These are phyloP conservation scores for Onychomys arenicola DNA, from an alignment of 2,797 vertebrate genomes.

Conservation along the genomic window DNA sequence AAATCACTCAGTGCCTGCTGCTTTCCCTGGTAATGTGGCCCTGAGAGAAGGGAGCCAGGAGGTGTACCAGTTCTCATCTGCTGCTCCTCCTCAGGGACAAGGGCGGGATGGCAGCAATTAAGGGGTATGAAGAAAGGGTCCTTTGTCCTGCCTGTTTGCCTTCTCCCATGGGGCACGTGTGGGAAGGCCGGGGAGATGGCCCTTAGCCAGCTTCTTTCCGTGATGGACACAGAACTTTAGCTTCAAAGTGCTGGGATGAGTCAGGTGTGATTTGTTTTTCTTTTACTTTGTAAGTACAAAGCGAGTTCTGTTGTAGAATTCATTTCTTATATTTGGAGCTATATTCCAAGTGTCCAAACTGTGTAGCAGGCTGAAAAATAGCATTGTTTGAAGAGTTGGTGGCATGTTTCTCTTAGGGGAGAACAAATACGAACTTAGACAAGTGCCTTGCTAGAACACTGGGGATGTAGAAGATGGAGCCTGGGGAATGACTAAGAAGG, in stretches of 20 bases:
- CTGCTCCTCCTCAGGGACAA: background rate
- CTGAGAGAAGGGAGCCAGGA: background rate
- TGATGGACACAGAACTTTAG: background rate
- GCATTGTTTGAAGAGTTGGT: background rate
- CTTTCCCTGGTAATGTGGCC: background rate
- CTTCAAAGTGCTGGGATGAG: background rate
- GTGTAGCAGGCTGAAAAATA: slow-evolving; percentile 1
- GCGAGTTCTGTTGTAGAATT: background rate
- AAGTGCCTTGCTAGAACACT: background rate
- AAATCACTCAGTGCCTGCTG: background rate
- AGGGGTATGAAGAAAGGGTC: background rate
- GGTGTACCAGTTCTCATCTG: background rate
- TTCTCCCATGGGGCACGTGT: background rate
- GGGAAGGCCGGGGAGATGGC: background rate
- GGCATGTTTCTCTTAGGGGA: slow-evolving; percentile 13
- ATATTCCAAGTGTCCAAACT: background rate
- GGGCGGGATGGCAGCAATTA: background rate
- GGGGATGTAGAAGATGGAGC: background rate
- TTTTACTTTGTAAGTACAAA: slow-evolving; percentile 12
- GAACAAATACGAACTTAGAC: slow-evolving; percentile 35
- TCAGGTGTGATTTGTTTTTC: slow-evolving; percentile 16
- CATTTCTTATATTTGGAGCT: background rate
- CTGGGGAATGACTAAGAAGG: slow-evolving; percentile 5
- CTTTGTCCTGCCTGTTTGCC: background rate
- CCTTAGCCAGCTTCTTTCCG: background rate